Evolutionary conservation across 2,797 vertebrate species (phyloP).

Genomic region (Diceros bicornis): DNA sequence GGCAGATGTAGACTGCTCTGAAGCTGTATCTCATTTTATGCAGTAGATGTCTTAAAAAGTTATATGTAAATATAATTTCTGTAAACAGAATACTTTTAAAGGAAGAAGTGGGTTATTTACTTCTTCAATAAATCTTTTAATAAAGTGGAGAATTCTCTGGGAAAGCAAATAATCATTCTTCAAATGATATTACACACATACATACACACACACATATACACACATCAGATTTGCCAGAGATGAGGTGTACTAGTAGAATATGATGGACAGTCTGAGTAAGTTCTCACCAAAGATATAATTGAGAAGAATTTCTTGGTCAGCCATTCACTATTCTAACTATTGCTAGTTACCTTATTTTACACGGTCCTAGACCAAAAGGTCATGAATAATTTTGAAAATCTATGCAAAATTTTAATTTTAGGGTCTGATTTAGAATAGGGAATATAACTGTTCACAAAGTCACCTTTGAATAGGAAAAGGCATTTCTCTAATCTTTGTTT

Average conservation of each 20-base stretch:
- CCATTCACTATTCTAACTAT: conserved; percentile 60
- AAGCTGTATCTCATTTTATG: conserved; percentile 4
- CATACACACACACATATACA: background rate
- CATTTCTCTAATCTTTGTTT: conserved; percentile 62
- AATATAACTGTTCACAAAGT: conserved; percentile 44
- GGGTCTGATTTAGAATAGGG: conserved; percentile 23
- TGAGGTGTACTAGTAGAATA: background rate
- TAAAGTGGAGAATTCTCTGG: conserved; percentile 42
- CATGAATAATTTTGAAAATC: conserved; percentile 54
- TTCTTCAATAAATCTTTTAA: conserved; percentile 19
- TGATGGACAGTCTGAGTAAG: background rate
- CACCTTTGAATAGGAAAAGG: background rate
- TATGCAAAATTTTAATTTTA: conserved; percentile 55
- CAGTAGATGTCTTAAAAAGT: conserved; percentile 54
- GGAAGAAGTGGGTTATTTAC: conserved; percentile 19
- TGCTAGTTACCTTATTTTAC: conserved; percentile 50
- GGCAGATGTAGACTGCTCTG: conserved; percentile 41
- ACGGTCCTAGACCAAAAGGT: conserved; percentile 25
- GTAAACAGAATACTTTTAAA: conserved; percentile 59
- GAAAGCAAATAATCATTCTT: conserved; percentile 66
- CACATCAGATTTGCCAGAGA: conserved; percentile 8
- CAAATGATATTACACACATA: background rate
- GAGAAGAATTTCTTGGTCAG: conserved; percentile 57
- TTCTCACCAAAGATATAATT: conserved; percentile 43
- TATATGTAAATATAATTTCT: conserved; percentile 56